Evolutionary conservation across 1,140 invertebrate genomes (phyloP).

Genomic region (Drosophila ercepeae): DNA sequence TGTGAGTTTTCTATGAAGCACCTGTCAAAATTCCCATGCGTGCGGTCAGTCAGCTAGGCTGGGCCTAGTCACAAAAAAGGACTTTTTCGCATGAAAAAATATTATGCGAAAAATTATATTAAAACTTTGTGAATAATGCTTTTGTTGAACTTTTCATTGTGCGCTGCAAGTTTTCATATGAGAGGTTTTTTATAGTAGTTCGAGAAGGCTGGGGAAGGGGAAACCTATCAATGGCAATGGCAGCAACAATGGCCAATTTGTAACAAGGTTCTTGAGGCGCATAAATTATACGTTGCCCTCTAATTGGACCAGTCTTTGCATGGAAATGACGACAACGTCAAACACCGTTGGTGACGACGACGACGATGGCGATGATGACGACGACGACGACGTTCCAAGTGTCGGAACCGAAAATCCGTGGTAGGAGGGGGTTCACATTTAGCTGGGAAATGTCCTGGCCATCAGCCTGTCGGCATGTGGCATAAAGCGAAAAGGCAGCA

Average conservation of each 20-base stretch:
- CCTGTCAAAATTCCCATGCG: slow-evolving; percentile 72
- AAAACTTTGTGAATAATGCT: slow-evolving; percentile 63
- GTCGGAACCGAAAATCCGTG: slow-evolving; percentile 75
- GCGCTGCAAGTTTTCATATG: slow-evolving; percentile 15
- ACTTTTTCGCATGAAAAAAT: slow-evolving; percentile 40
- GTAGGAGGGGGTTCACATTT: background rate
- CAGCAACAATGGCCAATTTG: slow-evolving; percentile 77
- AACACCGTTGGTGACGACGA: slow-evolving; percentile 15
- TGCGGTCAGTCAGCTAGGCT: slow-evolving; percentile 62
- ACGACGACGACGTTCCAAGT: slow-evolving; percentile 34
- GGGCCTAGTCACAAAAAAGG: slow-evolving; percentile 26
- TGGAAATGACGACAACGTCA: slow-evolving; percentile 50
- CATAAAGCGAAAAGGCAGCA: slow-evolving; percentile 74
- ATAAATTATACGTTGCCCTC: slow-evolving; percentile 72
- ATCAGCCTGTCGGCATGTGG: slow-evolving; percentile 45
- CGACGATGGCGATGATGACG: slow-evolving; percentile 23
- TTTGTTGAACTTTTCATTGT: slow-evolving; percentile 63
- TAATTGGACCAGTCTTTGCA: slow-evolving; percentile 65
- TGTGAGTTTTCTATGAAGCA: slow-evolving; percentile 66
- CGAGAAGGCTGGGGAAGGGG: background rate
- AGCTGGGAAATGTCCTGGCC: slow-evolving; percentile 13
- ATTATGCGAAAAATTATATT: slow-evolving; percentile 76
- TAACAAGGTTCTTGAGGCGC: slow-evolving; percentile 66
- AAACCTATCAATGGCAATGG: slow-evolving; percentile 62
- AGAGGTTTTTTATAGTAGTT: background rate